These are phyloP conservation scores for Drepanosiphum platanoidis DNA, from an alignment of 2,888 invertebrate species.

Conservation along the genomic window DNA sequence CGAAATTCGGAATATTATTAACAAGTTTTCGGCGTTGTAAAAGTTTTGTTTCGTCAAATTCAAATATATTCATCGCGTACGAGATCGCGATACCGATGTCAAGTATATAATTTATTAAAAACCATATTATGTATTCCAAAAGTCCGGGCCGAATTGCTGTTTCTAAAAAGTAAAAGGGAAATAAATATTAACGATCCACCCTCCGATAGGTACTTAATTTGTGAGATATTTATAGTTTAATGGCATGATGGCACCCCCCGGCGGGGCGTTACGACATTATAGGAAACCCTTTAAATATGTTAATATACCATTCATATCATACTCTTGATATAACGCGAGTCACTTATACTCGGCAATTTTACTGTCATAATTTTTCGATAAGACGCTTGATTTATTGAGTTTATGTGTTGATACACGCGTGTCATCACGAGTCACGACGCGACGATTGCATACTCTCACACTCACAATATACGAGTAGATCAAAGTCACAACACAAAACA, in stretches of 20 bases:
- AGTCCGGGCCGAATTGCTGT: not conserved
- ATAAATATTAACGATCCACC: slow-evolving; percentile 47
- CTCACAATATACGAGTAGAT: not conserved
- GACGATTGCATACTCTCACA: not conserved
- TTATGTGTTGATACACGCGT: not conserved
- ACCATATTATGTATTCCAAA: not conserved
- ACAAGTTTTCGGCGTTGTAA: not conserved
- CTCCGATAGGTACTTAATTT: slow-evolving; percentile 36
- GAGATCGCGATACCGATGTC: not conserved
- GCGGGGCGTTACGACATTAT: slow-evolving; percentile 35
- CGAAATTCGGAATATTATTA: not conserved
- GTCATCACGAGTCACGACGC: not conserved
- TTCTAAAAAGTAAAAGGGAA: slow-evolving; percentile 35
- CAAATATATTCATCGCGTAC: slow-evolving; percentile 17
- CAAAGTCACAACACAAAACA: not conserved
- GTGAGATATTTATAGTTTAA: slow-evolving; percentile 32
- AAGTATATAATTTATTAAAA: slow-evolving; percentile 35
- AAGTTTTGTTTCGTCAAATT: not conserved
- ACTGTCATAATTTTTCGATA: not conserved
- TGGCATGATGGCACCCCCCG: too few species aligned
- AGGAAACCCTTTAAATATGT: slow-evolving; percentile 35
- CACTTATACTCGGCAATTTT: not conserved
- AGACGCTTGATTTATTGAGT: not conserved
- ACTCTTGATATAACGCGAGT: not conserved
- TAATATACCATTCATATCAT: slow-evolving; percentile 2